Evolutionary conservation across 2,113 vertebrate genomes (phyloP).

Genomic region (Pycnonotus jocosus): DNA sequence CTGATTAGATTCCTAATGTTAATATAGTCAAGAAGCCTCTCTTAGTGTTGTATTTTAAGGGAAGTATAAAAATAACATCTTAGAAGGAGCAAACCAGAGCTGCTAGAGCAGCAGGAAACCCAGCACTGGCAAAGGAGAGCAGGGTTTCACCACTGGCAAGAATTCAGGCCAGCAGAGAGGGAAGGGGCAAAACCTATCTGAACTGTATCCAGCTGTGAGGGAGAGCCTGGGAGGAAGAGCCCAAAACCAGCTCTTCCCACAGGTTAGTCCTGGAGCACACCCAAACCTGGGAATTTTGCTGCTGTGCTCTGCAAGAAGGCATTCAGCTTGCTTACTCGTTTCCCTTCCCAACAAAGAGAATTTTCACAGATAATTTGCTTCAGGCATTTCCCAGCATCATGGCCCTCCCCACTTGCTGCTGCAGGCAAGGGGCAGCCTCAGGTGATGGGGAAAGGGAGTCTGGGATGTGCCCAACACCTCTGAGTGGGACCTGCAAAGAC

Average conservation of each 20-base stretch:
- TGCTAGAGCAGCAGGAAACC: slow-evolving; percentile 31
- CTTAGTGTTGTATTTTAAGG: slow-evolving; percentile 76
- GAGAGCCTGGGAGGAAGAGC: neutral
- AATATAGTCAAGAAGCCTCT: slow-evolving; percentile 83
- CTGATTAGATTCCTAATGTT: slow-evolving; percentile 87
- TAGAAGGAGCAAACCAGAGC: slow-evolving; percentile 44
- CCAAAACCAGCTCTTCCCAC: neutral
- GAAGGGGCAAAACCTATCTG: neutral
- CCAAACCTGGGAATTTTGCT: neutral
- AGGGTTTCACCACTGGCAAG: neutral
- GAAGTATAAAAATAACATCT: slow-evolving; percentile 78
- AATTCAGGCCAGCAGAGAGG: neutral
- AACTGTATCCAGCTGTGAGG: neutral
- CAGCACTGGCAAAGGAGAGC: neutral
- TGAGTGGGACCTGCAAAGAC: neutral
- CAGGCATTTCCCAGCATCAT: neutral
- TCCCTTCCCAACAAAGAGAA: neutral
- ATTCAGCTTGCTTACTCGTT: neutral
- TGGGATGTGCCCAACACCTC: neutral
- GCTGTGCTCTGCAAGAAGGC: neutral
- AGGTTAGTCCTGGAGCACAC: neutral
- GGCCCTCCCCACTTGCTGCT: neutral
- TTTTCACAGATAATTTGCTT: neutral
- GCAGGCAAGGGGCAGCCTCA: neutral
- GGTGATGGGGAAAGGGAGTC: neutral